phyloP scores from a whole-genome alignment of 2,888 invertebrate genomes.

The Agriopis aurantiaria region DNA sequence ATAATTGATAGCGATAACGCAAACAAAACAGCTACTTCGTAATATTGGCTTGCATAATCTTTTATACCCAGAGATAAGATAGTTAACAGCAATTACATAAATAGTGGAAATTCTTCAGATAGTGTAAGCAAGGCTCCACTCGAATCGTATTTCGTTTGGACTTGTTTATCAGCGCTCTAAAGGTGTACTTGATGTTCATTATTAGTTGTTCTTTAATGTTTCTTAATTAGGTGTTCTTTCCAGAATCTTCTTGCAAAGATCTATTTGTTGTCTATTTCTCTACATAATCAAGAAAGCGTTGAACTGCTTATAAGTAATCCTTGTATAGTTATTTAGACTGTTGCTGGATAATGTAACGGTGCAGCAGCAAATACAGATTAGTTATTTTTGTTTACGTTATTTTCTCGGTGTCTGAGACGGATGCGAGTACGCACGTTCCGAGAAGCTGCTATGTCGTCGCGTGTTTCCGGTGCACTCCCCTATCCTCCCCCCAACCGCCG shows the following conservation, averaged over 20 bases:
- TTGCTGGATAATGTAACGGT: constrained; percentile 31
- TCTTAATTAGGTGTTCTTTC: too few species aligned
- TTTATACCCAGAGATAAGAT: constrained; percentile 42
- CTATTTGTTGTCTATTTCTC: background rate
- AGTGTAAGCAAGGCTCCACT: constrained; percentile 11
- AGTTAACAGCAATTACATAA: constrained; percentile 41
- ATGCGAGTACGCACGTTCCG: constrained; percentile 65
- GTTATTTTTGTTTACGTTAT: constrained; percentile 42
- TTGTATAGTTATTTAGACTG: background rate
- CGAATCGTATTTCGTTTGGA: constrained; percentile 17
- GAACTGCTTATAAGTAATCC: background rate
- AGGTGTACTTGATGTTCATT: constrained; percentile 31
- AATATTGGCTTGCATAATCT: constrained; percentile 38
- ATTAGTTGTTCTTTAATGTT: too few species aligned
- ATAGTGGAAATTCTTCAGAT: constrained; percentile 40
- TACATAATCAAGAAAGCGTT: background rate
- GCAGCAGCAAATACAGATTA: constrained; percentile 42
- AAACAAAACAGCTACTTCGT: constrained; percentile 24
- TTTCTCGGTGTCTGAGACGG: constrained; percentile 58
- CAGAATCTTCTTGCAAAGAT: constrained; percentile 4
- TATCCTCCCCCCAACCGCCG: constrained; percentile 56
- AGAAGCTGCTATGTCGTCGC: constrained; percentile 70
- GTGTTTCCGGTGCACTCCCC: constrained; percentile 72
- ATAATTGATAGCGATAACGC: constrained; percentile 26
- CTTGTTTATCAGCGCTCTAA: constrained; percentile 38